These are phyloP conservation scores for Ophion obscuratus DNA, from an alignment of 2,888 invertebrate species.

Conservation along the genomic window DNA sequence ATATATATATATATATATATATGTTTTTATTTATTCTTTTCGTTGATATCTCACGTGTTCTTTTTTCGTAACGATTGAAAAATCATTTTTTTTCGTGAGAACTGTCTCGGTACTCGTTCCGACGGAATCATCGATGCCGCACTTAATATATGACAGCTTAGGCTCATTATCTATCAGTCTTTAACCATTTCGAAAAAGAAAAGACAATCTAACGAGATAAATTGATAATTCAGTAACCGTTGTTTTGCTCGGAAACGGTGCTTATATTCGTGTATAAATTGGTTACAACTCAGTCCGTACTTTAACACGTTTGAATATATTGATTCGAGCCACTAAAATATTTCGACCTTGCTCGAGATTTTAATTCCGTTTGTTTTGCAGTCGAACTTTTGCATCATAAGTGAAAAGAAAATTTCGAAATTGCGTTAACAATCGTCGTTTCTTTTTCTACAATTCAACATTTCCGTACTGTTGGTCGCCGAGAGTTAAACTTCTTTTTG, in stretches of 20 bases:
- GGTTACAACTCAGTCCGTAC: slow-evolving; percentile 53
- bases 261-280: slow-evolving; percentile 7
- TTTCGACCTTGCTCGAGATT: slow-evolving; percentile 25
- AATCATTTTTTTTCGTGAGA: slow-evolving; percentile 32
- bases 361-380: slow-evolving; percentile 1
- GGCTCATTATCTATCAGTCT: slow-evolving; percentile 75
- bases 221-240: slow-evolving; percentile 28
- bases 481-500: slow-evolving; percentile 27
- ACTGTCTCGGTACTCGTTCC: slow-evolving; percentile 32
- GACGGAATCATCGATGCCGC: slow-evolving; percentile 26
- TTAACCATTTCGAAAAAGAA: slow-evolving; percentile 68
- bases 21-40: neutral
- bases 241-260: slow-evolving; percentile 2
- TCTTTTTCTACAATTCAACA: slow-evolving; percentile 12
- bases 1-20: neutral
- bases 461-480: slow-evolving; percentile 12
- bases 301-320: slow-evolving; percentile 42
- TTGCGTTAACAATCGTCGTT: neutral
- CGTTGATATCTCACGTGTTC: slow-evolving; percentile 25
- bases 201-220: slow-evolving; percentile 36
- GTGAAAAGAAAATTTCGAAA: neutral
- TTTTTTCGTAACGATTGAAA: slow-evolving; percentile 10
- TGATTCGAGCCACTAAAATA: slow-evolving; percentile 48
- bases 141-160: slow-evolving; percentile 55
- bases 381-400: neutral